Conservation (phyloP, 37 sponge, comb jelly and placozoan genomes). For the Amphimedon queenslandica region DNA sequence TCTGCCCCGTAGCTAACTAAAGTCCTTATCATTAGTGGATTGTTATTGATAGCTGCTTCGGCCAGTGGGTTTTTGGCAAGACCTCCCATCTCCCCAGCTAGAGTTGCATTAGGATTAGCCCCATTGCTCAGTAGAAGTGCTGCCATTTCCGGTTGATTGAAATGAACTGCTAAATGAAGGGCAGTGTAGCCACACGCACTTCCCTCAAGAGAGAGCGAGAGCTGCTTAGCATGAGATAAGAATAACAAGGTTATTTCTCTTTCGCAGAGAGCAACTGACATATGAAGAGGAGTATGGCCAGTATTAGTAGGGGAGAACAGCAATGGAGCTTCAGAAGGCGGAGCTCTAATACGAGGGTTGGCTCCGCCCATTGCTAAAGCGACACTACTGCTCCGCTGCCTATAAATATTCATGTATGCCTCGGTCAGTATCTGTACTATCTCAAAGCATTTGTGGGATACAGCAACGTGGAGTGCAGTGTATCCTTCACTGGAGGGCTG, state of each 20-base stretch:
- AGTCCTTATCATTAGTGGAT: slow-evolving; percentile 10
- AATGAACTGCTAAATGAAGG: slow-evolving; percentile 55
- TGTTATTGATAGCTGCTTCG: slow-evolving; percentile 35
- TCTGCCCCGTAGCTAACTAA: slow-evolving; percentile 52
- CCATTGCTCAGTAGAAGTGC: slow-evolving; percentile 25
- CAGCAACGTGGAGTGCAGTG: slow-evolving; percentile 60
- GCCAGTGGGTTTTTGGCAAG: slow-evolving; percentile 39
- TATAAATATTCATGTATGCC: neutral
- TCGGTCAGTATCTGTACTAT: slow-evolving; percentile 19
- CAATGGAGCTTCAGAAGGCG: neutral
- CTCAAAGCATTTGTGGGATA: slow-evolving; percentile 16
- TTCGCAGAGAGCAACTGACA: slow-evolving; percentile 49
- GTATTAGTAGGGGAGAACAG: slow-evolving; percentile 29
- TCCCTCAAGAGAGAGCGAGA: slow-evolving; percentile 26
- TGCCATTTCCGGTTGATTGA: slow-evolving; percentile 7
- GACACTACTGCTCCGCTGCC: slow-evolving; percentile 2
- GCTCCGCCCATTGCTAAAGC: no score
- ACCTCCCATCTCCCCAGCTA: neutral
- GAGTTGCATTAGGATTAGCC: slow-evolving; percentile 36
- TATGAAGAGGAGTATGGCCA: slow-evolving; percentile 64
- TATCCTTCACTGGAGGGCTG: slow-evolving; percentile 48
- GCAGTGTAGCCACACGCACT: slow-evolving; percentile 49
- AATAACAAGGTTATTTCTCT: slow-evolving; percentile 20
- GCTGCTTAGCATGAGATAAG: slow-evolving; percentile 9
- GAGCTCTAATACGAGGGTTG: no score